phyloP scores from a whole-genome alignment of 2,113 vertebrate genomes.

The Tachysurus fulvidraco region DNA sequence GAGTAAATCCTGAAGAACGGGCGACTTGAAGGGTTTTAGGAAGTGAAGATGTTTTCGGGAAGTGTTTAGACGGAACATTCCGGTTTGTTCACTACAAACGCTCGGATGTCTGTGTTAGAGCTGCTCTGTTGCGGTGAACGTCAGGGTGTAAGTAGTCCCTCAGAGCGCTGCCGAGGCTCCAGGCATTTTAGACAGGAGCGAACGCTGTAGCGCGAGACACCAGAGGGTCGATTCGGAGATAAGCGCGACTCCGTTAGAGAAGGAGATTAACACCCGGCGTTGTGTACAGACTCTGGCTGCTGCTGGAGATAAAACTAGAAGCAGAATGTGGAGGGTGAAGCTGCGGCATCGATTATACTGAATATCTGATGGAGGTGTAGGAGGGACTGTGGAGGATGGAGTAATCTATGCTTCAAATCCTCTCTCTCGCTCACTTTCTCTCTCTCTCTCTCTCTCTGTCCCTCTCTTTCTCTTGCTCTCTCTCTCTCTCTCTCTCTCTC shows the following conservation, averaged over 20 bases:
- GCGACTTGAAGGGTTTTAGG: neutral
- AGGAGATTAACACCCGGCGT: neutral
- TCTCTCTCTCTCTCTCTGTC: neutral
- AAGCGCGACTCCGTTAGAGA: neutral
- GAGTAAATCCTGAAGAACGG: neutral
- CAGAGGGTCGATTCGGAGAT: neutral
- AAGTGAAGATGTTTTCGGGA: constrained; percentile 3
- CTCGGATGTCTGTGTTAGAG: neutral
- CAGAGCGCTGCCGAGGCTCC: neutral
- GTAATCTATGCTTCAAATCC: neutral
- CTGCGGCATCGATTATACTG: neutral
- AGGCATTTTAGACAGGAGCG: no score
- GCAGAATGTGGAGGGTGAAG: neutral
- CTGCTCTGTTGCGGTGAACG: neutral
- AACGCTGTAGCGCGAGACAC: no score
- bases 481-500: neutral
- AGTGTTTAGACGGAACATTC: neutral
- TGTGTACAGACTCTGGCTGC: neutral
- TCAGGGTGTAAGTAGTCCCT: neutral
- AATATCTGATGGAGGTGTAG: neutral
- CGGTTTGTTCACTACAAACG: neutral
- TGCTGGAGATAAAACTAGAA: neutral
- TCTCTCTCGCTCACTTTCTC: no score
- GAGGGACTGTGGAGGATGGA: neutral
- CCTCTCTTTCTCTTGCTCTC: no score